Evolutionary conservation across 2,797 vertebrate genomes (phyloP).

Genomic region (Martes flavigula): DNA sequence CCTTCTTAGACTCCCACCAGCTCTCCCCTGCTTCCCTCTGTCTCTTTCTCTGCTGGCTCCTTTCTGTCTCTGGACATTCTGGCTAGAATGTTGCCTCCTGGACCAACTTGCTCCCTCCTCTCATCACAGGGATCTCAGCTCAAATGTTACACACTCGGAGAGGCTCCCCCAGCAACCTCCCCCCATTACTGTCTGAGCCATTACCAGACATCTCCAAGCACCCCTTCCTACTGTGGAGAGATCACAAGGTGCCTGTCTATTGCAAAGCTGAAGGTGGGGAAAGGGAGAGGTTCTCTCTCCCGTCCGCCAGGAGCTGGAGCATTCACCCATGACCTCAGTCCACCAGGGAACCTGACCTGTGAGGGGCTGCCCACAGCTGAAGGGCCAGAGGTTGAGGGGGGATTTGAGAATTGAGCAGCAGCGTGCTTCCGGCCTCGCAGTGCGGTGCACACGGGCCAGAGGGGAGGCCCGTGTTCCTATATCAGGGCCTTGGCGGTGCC

Average conservation of each 20-base stretch:
- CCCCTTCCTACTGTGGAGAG: not conserved
- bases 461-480: rapidly evolving
- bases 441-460: too few species aligned
- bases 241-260: not conserved
- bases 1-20: not conserved
- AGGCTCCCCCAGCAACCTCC: not conserved
- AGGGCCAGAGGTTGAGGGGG: rapidly evolving
- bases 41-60: not conserved
- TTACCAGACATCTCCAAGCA: not conserved
- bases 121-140: not conserved
- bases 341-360: not conserved
- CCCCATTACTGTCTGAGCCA: not conserved
- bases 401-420: rapidly evolving
- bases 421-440: not conserved
- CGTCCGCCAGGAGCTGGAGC: not conserved
- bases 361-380: not conserved
- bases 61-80: not conserved
- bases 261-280: not conserved
- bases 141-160: not conserved
- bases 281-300: not conserved
- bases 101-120: not conserved
- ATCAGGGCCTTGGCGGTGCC: rapidly evolving
- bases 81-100: not conserved
- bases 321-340: too few species aligned
- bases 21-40: not conserved